These are phyloP conservation scores for Phaenicophaeus curvirostris DNA, from an alignment of 2,797 vertebrate genomes.

Conservation along the genomic window DNA sequence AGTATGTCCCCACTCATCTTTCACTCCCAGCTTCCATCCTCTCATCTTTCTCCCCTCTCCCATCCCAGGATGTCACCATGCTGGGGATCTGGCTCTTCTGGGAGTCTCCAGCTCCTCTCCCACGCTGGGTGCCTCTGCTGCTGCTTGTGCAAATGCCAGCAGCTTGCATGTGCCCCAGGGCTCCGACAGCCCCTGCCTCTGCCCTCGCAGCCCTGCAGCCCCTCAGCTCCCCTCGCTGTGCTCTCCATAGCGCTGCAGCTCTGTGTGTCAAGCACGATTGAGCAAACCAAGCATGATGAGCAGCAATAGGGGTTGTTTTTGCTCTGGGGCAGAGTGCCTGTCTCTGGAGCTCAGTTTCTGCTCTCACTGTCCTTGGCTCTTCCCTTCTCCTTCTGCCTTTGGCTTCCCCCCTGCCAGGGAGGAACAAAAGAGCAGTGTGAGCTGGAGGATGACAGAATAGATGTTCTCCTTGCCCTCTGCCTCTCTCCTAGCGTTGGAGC, in stretches of 20 bases:
- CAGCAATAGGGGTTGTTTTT: neutral
- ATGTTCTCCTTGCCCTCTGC: neutral
- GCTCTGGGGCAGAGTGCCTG: slow-evolving; percentile 4
- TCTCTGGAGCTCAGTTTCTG: slow-evolving; percentile 32
- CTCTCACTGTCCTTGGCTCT: neutral
- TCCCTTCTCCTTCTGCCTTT: neutral
- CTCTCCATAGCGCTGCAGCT: rapidly evolving
- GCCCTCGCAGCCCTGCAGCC: neutral
- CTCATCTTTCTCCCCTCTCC: neutral
- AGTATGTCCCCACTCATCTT: neutral
- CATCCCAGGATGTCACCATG: neutral
- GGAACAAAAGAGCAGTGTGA: neutral
- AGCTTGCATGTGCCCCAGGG: rapidly evolving
- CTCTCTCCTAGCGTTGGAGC: neutral
- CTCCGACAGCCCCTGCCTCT: neutral
- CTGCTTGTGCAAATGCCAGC: rapidly evolving
- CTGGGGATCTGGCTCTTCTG: rapidly evolving
- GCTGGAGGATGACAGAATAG: neutral
- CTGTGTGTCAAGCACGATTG: neutral
- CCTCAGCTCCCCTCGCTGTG: neutral
- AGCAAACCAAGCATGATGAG: neutral
- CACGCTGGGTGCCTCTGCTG: neutral
- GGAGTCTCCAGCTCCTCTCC: neutral
- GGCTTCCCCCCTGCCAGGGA: neutral
- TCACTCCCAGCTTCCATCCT: neutral